A percentile compares a stretch with the other conserved stretches of the same genome.
These are phyloP conservation scores for Tyria jacobaeae DNA, from an alignment of 2,888 invertebrate species.

Conservation along the genomic window DNA sequence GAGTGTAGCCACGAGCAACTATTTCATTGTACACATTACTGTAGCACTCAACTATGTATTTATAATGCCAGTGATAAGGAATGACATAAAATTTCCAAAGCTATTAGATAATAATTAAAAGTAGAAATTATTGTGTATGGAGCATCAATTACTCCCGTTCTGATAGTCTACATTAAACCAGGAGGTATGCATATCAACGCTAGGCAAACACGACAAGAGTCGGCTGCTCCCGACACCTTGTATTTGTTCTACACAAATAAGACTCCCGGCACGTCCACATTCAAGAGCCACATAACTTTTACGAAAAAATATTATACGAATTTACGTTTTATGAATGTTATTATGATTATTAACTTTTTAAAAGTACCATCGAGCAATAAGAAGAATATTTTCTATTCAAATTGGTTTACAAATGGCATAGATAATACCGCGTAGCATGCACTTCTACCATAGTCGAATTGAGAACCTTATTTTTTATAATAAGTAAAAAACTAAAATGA, in stretches of 20 bases:
- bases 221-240: conserved; percentile 70
- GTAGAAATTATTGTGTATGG: conserved; percentile 32
- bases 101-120: conserved; percentile 38
- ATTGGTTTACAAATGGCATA: too few relatives aligned
- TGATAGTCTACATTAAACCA: conserved; percentile 56
- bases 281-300: conserved; percentile 52
- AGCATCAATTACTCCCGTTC: conserved; percentile 36
- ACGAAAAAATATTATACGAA: conserved; percentile 19
- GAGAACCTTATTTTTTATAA: too few relatives aligned
- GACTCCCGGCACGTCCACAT: conserved; percentile 68
- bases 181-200: conserved; percentile 79
- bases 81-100: conserved; percentile 52
- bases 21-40: background rate
- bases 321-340: background rate
- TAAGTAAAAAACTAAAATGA: too few relatives aligned
- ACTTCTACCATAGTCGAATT: too few relatives aligned
- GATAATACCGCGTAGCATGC: too few relatives aligned
- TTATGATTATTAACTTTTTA: background rate
- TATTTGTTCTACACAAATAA: conserved; percentile 80
- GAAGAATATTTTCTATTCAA: too few relatives aligned
- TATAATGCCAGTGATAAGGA: conserved; percentile 7
- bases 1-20: background rate
- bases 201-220: conserved; percentile 68
- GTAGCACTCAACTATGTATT: background rate
- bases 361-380: too few relatives aligned